A percentile compares a stretch with the other conserved stretches of the same genome.
phyloP scores from a whole-genome alignment of 2,113 vertebrate species.

The Himantopus leucocephalus region DNA sequence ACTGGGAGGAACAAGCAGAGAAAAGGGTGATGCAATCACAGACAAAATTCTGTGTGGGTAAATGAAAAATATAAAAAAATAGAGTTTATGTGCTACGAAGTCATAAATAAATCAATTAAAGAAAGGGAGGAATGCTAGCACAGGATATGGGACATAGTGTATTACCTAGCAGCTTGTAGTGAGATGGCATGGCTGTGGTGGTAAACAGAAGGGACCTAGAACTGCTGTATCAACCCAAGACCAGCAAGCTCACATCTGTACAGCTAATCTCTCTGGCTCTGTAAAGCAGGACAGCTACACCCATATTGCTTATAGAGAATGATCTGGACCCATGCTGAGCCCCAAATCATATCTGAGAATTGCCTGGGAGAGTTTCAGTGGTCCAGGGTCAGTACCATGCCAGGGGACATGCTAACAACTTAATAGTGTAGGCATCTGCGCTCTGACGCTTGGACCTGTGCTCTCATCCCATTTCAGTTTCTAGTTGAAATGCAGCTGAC shows the following conservation, averaged over 20 bases:
- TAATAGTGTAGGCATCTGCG: not conserved
- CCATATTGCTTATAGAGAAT: not conserved
- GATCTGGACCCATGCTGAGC: not conserved
- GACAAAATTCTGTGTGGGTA: not conserved
- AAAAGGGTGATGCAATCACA: not conserved
- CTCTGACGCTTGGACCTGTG: not conserved
- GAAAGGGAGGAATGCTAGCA: not conserved
- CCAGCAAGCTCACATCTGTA: not conserved
- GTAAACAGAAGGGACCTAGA: not conserved
- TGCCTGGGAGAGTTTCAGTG: not conserved
- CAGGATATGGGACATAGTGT: not conserved
- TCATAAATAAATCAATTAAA: not conserved
- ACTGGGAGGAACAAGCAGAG: not conserved
- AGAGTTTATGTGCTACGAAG: not conserved
- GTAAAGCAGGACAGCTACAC: not conserved
- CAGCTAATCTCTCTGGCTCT: not conserved
- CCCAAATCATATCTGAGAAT: not conserved
- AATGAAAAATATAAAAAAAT: not conserved
- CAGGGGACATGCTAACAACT: not conserved
- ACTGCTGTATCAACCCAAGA: not conserved
- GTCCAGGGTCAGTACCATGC: not conserved
- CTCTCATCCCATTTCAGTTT: not conserved
- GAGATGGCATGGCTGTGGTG: not conserved
- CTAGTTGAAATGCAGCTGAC: not conserved
- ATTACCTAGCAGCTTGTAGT: not conserved